Percentiles rank a stretch among this genome's conserved stretches.
Conservation (phyloP, 2,113 vertebrate genomes). For the Misgurnus mizolepis region DNA sequence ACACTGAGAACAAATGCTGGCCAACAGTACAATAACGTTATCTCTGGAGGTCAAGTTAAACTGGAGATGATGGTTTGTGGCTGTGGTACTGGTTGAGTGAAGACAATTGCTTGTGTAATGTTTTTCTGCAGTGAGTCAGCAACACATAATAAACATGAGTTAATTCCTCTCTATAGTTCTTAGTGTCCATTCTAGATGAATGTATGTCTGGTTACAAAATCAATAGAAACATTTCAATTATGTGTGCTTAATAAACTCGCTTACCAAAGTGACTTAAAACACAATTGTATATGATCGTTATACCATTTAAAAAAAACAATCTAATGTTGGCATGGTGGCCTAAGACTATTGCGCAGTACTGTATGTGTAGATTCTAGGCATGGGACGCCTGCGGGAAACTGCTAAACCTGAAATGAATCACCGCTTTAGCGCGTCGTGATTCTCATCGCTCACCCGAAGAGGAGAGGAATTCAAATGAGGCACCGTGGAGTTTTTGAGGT, state of each 20-base stretch:
- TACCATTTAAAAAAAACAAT: too few relatives aligned
- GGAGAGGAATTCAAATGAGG: conserved; percentile 38
- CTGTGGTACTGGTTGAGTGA: too few relatives aligned
- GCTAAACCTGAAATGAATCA: neutral
- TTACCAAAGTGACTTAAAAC: neutral
- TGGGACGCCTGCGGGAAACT: conserved; percentile 16
- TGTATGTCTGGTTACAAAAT: conserved; percentile 3
- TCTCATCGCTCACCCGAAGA: conserved; percentile 14
- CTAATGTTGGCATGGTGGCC: too few relatives aligned
- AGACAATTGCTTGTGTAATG: too few relatives aligned
- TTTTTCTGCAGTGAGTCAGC: too few relatives aligned
- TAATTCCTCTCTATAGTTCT: neutral
- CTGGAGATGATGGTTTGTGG: too few relatives aligned
- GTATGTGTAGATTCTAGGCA: neutral
- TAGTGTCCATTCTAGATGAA: neutral
- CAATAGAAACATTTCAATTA: neutral
- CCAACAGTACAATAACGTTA: too few relatives aligned
- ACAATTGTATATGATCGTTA: too few relatives aligned
- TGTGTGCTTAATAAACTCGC: too few relatives aligned
- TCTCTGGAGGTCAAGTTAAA: too few relatives aligned
- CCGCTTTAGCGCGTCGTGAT: neutral
- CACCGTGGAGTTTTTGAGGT: conserved; percentile 33
- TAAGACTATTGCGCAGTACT: neutral
- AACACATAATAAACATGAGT: neutral
- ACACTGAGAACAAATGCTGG: too few relatives aligned